A percentile compares a stretch with the other conserved stretches of the same genome.
Evolutionary conservation across 2,888 invertebrate species (phyloP).

Genomic region (Scotopteryx bipunctaria): DNA sequence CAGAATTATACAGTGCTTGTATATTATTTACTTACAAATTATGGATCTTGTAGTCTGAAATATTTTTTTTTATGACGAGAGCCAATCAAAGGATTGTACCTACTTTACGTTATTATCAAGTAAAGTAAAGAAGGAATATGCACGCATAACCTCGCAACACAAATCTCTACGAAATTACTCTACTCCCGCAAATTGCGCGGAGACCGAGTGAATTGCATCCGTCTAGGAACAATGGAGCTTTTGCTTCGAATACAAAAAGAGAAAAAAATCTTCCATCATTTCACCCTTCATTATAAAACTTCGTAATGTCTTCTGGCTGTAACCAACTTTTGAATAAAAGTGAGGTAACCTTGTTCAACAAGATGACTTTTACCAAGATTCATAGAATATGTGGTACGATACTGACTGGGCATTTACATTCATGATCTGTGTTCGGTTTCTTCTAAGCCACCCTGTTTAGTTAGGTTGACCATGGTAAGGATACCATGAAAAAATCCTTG

Average conservation of each 20-base stretch:
- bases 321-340: conserved; percentile 8
- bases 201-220: conserved; percentile 80
- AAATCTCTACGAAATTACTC: conserved; percentile 76
- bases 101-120: not conserved
- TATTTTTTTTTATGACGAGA: too few species aligned
- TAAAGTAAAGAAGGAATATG: conserved; percentile 1
- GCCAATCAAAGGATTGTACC: too few species aligned
- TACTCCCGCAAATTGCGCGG: conserved; percentile 79
- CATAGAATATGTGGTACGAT: not conserved
- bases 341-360: not conserved
- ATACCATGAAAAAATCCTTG: too few species aligned
- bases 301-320: conserved; percentile 42
- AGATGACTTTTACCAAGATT: not conserved
- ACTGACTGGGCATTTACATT: not conserved
- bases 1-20: not conserved
- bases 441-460: too few species aligned
- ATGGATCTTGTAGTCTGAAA: too few species aligned
- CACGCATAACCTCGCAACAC: conserved; percentile 49
- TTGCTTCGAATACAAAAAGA: conserved; percentile 65
- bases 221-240: conserved; percentile 77
- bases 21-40: too few species aligned
- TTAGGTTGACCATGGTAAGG: too few species aligned
- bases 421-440: too few species aligned
- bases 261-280: conserved; percentile 69
- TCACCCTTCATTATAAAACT: conserved; percentile 63